Evolutionary conservation across 2,797 vertebrate genomes (phyloP).

Genomic region (Pipistrellus pipistrellus): DNA sequence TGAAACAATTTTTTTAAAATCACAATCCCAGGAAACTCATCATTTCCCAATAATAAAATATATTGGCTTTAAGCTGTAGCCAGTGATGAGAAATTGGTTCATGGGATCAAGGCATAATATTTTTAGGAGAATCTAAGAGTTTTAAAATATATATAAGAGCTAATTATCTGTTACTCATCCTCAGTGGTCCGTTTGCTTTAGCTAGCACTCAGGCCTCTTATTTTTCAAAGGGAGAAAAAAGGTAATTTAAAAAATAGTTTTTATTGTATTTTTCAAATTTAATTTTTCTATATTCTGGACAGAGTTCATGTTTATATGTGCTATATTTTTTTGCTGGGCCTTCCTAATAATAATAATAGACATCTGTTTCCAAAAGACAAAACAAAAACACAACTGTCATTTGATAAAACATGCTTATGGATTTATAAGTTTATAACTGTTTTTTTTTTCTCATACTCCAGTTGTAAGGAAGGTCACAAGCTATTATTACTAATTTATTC

Average conservation of each 20-base stretch:
- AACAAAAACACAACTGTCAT: neutral
- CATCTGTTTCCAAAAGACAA: neutral
- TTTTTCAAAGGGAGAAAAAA: constrained; percentile 47
- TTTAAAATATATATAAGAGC: constrained; percentile 67
- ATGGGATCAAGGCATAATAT: constrained; percentile 62
- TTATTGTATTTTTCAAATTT: neutral
- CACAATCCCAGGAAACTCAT: constrained; percentile 34
- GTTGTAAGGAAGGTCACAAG: neutral
- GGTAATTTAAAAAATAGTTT: neutral
- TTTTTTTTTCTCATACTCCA: neutral
- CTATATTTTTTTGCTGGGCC: neutral
- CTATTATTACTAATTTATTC: neutral
- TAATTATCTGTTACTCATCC: constrained; percentile 60
- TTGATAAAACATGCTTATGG: neutral
- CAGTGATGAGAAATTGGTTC: constrained; percentile 51
- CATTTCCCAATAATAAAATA: constrained; percentile 51
- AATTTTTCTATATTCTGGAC: neutral
- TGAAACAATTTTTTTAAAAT: constrained; percentile 55
- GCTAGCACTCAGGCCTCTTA: constrained; percentile 6
- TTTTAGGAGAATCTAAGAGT: constrained; percentile 69
- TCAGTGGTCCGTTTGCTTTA: constrained; percentile 59
- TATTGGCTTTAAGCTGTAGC: constrained; percentile 38
- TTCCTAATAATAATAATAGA: neutral
- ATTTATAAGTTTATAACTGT: neutral
- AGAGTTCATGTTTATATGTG: neutral